phyloP scores from a whole-genome alignment of 2,113 vertebrate genomes.

The Indicator indicator region DNA sequence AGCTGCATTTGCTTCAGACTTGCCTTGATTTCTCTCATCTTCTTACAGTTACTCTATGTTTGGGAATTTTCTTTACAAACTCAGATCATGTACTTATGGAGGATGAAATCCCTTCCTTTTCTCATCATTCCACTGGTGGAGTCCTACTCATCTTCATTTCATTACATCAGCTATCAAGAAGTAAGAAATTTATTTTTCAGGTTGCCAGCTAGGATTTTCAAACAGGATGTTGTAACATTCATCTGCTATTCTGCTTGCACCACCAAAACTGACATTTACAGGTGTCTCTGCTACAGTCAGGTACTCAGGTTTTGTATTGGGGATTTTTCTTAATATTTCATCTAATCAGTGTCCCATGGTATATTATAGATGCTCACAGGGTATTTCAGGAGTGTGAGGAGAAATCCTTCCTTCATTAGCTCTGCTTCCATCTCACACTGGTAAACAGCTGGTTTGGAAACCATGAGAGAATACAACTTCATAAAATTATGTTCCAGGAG shows the following conservation, averaged over 20 bases:
- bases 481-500: neutral
- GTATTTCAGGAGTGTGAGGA: neutral
- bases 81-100: neutral
- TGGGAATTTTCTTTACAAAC: neutral
- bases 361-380: neutral
- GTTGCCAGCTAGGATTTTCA: neutral
- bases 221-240: neutral
- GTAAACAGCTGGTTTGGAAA: conserved; percentile 23
- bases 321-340: neutral
- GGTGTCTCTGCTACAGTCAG: neutral
- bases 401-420: neutral
- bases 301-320: neutral
- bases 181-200: neutral
- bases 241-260: neutral
- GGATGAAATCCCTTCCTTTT: neutral
- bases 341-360: neutral
- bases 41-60: neutral
- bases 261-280: neutral
- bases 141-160: neutral
- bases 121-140: neutral
- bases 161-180: neutral
- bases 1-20: neutral
- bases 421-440: neutral
- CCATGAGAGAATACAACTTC: neutral
- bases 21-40: neutral